Conservation (phyloP, 2,797 vertebrate genomes). For the Anabas testudineus region DNA sequence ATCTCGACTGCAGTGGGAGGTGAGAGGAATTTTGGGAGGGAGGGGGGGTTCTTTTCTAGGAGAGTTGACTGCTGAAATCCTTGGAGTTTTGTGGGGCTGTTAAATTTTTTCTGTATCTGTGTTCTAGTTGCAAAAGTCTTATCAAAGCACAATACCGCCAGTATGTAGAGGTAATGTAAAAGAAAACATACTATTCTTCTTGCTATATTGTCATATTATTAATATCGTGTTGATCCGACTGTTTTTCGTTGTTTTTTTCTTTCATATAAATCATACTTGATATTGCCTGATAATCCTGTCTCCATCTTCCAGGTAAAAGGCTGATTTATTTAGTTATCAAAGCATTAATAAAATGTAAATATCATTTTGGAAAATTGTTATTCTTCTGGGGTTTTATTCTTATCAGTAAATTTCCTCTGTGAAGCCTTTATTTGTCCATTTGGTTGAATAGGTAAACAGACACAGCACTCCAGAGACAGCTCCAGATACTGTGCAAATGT, state of each 20-base stretch:
- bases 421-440: constrained; percentile 31
- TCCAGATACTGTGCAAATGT: constrained; percentile 44
- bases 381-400: constrained; percentile 62
- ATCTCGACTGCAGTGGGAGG: constrained; percentile 34
- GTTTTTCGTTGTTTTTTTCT: constrained; percentile 69
- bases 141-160: constrained; percentile 87
- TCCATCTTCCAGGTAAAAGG: constrained; percentile 79
- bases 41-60: not conserved
- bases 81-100: constrained; percentile 70
- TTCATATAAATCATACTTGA: constrained; percentile 75
- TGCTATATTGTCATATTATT: constrained; percentile 83
- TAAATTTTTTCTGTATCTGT: constrained; percentile 77
- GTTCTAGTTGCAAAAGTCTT: constrained; percentile 84
- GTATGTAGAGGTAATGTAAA: constrained; percentile 85
- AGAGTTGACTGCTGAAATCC: constrained; percentile 54
- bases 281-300: constrained; percentile 82
- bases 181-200: constrained; percentile 83
- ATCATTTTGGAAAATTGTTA: constrained; percentile 78
- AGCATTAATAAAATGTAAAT: constrained; percentile 85
- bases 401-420: constrained; percentile 25
- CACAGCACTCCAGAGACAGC: constrained; percentile 29
- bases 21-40: constrained; percentile 18
- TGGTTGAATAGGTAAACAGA: constrained; percentile 34
- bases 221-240: constrained; percentile 76
- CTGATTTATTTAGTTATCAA: constrained; percentile 85